These are phyloP conservation scores for Psittacara wagleri DNA, from an alignment of 2,113 vertebrate species.

Conservation along the genomic window DNA sequence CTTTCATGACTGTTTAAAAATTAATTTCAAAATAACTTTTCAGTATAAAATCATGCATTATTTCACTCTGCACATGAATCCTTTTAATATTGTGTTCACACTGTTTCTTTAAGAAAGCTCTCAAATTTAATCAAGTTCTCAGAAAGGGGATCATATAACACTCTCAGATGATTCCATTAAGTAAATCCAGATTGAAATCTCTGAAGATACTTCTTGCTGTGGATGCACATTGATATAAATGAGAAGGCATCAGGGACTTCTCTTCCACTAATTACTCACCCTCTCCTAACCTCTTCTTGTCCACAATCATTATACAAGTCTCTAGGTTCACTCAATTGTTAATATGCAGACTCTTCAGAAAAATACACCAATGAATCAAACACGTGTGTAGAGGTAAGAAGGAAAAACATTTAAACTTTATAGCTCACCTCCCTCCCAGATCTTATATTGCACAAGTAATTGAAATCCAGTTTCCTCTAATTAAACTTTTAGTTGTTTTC, in stretches of 20 bases:
- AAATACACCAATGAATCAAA: not conserved
- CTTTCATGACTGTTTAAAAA: constrained; percentile 19
- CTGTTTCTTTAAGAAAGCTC: not conserved
- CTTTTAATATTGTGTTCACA: not conserved
- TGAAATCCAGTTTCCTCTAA: not conserved
- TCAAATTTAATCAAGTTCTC: not conserved
- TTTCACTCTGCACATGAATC: not conserved
- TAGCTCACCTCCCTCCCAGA: not conserved
- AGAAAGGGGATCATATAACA: not conserved
- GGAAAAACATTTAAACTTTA: not conserved
- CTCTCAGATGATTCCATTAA: not conserved
- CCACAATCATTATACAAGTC: not conserved
- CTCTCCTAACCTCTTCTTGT: not conserved
- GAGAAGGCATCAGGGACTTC: not conserved
- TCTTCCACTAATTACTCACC: not conserved
- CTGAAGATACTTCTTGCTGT: not conserved
- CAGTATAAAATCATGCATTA: not conserved
- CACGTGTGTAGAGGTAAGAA: not conserved
- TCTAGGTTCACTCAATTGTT: not conserved
- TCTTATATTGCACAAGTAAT: not conserved
- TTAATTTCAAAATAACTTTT: constrained; percentile 15
- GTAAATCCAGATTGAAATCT: not conserved
- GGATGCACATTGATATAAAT: not conserved
- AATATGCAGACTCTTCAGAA: not conserved
- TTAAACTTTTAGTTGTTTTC: not conserved